phyloP scores from a whole-genome alignment of 2,888 invertebrate species.

The Sphaerophoria rueppellii region DNA sequence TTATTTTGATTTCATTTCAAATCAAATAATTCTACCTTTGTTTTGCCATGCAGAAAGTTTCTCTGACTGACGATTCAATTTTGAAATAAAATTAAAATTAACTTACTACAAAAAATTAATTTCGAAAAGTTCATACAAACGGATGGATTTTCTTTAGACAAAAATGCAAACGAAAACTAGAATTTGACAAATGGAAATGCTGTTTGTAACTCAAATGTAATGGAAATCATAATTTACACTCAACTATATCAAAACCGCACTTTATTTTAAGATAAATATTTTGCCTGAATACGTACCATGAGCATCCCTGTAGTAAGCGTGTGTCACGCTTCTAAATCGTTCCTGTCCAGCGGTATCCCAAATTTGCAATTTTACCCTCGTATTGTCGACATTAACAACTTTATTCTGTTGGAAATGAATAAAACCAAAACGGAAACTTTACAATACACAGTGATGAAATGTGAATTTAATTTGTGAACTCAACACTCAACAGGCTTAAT shows the following conservation, averaged over 20 bases:
- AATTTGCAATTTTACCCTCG: slow-evolving; percentile 96
- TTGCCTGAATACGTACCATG: slow-evolving; percentile 86
- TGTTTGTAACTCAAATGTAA: too few relatives aligned
- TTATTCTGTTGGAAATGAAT: slow-evolving; percentile 87
- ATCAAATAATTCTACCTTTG: background rate
- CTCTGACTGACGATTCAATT: background rate
- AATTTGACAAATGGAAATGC: too few relatives aligned
- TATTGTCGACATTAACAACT: slow-evolving; percentile 90
- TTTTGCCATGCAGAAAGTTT: slow-evolving; percentile 8
- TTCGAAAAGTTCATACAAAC: background rate
- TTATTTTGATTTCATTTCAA: background rate
- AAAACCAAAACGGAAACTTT: slow-evolving; percentile 5
- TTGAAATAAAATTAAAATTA: background rate
- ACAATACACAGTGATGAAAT: background rate
- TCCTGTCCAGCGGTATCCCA: slow-evolving; percentile 98
- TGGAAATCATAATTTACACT: too few relatives aligned
- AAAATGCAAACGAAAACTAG: too few relatives aligned
- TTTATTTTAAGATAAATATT: background rate
- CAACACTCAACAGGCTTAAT: background rate
- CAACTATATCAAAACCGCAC: background rate
- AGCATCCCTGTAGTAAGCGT: slow-evolving; percentile 96
- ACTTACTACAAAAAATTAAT: background rate
- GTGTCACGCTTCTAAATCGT: slow-evolving; percentile 95
- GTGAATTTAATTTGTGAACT: background rate
- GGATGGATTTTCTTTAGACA: background rate